A percentile compares a stretch with the other conserved stretches of the same genome.
Evolutionary conservation across 2,113 vertebrate species (phyloP).

Genomic region (Mus pahari): DNA sequence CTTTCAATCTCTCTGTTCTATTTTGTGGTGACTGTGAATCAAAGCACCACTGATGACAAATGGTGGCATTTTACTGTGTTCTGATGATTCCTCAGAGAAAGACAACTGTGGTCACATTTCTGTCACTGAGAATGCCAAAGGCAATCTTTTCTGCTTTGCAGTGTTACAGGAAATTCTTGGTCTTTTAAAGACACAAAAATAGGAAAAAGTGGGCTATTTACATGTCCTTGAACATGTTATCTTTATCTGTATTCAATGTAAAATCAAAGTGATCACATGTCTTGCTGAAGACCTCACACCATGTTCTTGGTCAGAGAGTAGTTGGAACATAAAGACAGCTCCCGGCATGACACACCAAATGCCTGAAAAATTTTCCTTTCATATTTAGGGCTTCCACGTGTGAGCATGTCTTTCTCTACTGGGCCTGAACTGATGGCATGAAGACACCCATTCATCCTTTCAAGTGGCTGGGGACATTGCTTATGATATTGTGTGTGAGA

Average conservation of each 20-base stretch:
- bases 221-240: neutral
- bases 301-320: neutral
- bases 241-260: neutral
- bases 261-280: neutral
- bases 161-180: neutral
- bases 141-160: neutral
- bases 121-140: neutral
- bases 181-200: neutral
- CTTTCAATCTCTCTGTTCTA: neutral
- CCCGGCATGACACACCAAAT: neutral
- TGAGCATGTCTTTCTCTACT: neutral
- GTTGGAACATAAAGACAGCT: neutral
- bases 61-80: neutral
- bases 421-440: neutral
- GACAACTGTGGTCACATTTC: neutral
- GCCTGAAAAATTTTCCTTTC: neutral
- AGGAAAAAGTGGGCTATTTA: neutral
- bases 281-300: neutral
- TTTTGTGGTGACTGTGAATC: constrained; percentile 20
- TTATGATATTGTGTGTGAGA: neutral
- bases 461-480: neutral
- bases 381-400: neutral
- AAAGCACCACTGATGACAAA: neutral
- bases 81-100: neutral
- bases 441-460: neutral